Conservation (phyloP, 2,797 vertebrate species). For the Poecilia gillii region DNA sequence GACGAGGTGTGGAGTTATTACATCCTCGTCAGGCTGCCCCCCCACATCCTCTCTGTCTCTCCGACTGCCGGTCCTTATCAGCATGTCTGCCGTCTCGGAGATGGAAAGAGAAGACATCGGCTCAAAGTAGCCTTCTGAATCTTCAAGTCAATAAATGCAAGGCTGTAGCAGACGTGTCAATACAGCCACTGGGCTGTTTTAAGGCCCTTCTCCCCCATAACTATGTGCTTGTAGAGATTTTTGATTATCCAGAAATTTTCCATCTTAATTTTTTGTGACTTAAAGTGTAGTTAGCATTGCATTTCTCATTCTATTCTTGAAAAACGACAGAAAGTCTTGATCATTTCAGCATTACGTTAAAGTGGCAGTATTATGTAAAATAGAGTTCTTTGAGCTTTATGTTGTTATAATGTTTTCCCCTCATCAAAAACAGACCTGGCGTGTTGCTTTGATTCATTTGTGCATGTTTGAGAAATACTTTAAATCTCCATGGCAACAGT, state of each 20-base stretch:
- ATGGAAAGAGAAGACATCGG: conserved; percentile 51
- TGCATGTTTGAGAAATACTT: too few species aligned
- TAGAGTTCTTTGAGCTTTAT: too few species aligned
- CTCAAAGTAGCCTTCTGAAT: conserved; percentile 63
- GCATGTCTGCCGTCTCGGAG: conserved; percentile 49
- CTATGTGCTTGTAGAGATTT: conserved; percentile 49
- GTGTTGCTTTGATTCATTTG: too few species aligned
- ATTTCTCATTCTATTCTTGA: background rate
- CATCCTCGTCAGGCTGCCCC: conserved; percentile 40
- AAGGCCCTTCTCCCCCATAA: conserved; percentile 46
- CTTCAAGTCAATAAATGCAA: conserved; percentile 50
- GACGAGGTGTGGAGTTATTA: conserved; percentile 64
- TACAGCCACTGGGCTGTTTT: conserved; percentile 56
- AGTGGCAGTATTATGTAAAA: too few species aligned
- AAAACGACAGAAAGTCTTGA: background rate
- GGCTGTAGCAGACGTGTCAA: conserved; percentile 60
- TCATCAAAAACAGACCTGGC: too few species aligned
- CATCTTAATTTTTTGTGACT: background rate
- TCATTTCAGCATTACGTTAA: background rate
- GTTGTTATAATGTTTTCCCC: too few species aligned
- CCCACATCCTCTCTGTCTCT: conserved; percentile 33
- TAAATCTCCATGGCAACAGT: too few species aligned
- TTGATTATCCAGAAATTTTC: conserved; percentile 26
- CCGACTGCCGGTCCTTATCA: conserved; percentile 53
- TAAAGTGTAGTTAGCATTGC: too few species aligned